Percentiles rank a stretch among this genome's conserved stretches.
Conservation (phyloP, 1,140 invertebrate genomes). For the Trichogramma pretiosum region DNA sequence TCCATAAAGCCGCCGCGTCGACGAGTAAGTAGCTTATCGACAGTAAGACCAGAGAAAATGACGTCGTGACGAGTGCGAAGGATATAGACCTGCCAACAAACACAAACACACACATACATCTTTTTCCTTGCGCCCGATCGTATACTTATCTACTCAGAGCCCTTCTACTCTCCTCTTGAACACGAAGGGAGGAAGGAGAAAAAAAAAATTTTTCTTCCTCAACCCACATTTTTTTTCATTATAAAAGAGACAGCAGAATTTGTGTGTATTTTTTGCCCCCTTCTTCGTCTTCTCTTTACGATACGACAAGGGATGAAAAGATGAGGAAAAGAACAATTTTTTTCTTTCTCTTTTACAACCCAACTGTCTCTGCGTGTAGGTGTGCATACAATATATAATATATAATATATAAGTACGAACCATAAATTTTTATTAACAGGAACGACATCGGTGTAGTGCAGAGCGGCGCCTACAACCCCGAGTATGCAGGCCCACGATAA, state of each 20-base stretch:
- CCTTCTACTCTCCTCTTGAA: background rate
- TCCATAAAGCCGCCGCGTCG: slow-evolving; percentile 70
- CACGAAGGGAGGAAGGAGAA: background rate
- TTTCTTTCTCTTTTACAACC: background rate
- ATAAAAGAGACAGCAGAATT: too few relatives aligned
- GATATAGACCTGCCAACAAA: slow-evolving; percentile 67
- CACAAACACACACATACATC: background rate
- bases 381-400: too few relatives aligned
- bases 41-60: slow-evolving; percentile 65
- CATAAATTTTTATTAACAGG: slow-evolving; percentile 91
- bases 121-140: background rate
- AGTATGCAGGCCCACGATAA: slow-evolving; percentile 50
- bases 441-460: slow-evolving; percentile 57
- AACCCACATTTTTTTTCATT: too few relatives aligned
- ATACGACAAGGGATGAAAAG: too few relatives aligned
- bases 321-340: background rate
- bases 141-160: background rate
- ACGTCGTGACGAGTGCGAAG: slow-evolving; percentile 70
- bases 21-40: slow-evolving; percentile 69
- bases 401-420: slow-evolving; percentile 30
- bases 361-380: background rate
- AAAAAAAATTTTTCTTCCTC: too few relatives aligned
- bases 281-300: too few relatives aligned
- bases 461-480: slow-evolving; percentile 44
- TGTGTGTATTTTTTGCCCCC: too few relatives aligned